Conservation (phyloP, 2,888 invertebrate species). For the Drosophila neoperkinsi region DNA sequence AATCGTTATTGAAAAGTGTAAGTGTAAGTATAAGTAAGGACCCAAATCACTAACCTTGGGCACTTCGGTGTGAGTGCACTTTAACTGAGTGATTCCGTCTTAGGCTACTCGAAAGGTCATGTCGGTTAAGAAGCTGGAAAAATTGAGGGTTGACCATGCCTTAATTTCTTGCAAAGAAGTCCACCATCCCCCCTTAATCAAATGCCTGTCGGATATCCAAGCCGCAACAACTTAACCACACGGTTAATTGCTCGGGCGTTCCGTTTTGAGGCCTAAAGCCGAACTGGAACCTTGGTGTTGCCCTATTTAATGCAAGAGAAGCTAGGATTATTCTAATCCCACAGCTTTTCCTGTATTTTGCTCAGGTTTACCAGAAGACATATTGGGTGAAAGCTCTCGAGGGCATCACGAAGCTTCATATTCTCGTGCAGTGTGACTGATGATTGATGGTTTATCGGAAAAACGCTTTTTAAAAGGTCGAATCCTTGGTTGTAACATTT, state of each 20-base stretch:
- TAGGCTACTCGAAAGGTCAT: neutral
- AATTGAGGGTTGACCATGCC: neutral
- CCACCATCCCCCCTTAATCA: neutral
- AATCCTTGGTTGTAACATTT: neutral
- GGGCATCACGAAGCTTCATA: neutral
- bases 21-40: neutral
- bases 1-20: neutral
- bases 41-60: neutral
- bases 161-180: neutral
- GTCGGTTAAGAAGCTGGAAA: neutral
- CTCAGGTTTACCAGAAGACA: neutral
- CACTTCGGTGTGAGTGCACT: neutral
- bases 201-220: neutral
- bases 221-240: neutral
- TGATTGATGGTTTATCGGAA: neutral
- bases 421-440: neutral
- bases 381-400: neutral
- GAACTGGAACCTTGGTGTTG: neutral
- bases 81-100: neutral
- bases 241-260: neutral
- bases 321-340: neutral
- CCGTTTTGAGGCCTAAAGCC: neutral
- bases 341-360: neutral
- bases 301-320: neutral
- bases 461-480: neutral